Percentiles rank a stretch among this genome's conserved stretches.
Evolutionary conservation across 2,888 invertebrate genomes (phyloP).

Genomic region (Phaedon cochleariae): DNA sequence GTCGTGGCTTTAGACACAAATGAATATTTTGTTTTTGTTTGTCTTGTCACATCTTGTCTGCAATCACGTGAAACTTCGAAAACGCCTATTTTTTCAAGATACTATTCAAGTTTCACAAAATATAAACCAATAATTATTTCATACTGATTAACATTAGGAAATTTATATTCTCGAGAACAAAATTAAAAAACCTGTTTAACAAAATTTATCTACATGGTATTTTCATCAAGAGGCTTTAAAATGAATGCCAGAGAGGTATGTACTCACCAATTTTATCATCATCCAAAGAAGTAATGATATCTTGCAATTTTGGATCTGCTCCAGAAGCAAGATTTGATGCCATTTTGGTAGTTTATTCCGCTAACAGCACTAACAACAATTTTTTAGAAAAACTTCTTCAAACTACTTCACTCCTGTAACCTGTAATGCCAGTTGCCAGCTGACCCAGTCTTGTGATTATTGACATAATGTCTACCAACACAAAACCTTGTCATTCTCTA

Average conservation of each 20-base stretch:
- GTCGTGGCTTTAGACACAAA: too few species aligned
- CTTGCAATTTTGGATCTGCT: constrained; percentile 68
- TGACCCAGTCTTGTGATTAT: constrained; percentile 52
- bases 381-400: constrained; percentile 10
- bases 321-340: constrained; percentile 34
- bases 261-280: constrained; percentile 87
- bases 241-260: neutral
- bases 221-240: neutral
- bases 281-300: constrained; percentile 78
- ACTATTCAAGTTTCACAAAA: too few species aligned
- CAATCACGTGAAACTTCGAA: constrained; percentile 46
- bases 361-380: neutral
- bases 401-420: constrained; percentile 3
- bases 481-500: neutral
- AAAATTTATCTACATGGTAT: neutral
- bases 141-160: neutral
- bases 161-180: neutral
- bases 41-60: too few species aligned
- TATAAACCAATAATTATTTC: neutral
- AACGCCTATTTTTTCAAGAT: constrained; percentile 38
- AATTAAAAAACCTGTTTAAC: neutral
- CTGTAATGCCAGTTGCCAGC: constrained; percentile 12
- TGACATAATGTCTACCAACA: constrained; percentile 35
- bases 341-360: constrained; percentile 25
- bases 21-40: too few species aligned